Evolutionary conservation across 2,888 invertebrate species (phyloP).

Genomic region (Drosophila robusta): DNA sequence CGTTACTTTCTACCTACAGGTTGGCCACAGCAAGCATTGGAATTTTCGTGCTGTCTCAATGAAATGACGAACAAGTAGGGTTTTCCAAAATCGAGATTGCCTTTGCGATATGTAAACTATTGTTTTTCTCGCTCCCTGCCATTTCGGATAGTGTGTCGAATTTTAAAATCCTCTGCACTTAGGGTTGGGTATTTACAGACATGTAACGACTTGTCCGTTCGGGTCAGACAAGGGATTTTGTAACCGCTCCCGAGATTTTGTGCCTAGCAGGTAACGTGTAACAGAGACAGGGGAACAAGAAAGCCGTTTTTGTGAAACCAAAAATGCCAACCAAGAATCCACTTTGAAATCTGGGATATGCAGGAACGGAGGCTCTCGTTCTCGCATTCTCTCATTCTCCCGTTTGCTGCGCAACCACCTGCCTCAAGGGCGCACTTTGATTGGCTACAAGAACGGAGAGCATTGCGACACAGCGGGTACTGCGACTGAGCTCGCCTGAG

Average conservation of each 20-base stretch:
- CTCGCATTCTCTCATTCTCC: slow-evolving; percentile 9
- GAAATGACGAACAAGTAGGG: slow-evolving; percentile 66
- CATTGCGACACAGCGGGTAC: slow-evolving; percentile 17
- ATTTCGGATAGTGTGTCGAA: slow-evolving; percentile 71
- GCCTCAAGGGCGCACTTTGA: slow-evolving; percentile 54
- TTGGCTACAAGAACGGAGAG: slow-evolving; percentile 54
- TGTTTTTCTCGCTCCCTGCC: slow-evolving; percentile 48
- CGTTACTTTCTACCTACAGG: slow-evolving; percentile 66
- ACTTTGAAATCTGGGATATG: slow-evolving; percentile 47
- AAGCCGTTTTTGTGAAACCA: slow-evolving; percentile 32
- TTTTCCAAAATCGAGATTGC: slow-evolving; percentile 64
- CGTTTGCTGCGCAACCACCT: slow-evolving; percentile 64
- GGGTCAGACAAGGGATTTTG: slow-evolving; percentile 42
- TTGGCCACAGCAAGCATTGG: slow-evolving; percentile 43
- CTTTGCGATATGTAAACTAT: slow-evolving; percentile 54
- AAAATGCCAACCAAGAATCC: slow-evolving; percentile 44
- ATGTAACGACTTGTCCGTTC: slow-evolving; percentile 67
- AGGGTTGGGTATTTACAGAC: slow-evolving; percentile 58
- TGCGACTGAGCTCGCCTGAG: slow-evolving; percentile 27
- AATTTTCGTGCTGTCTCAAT: slow-evolving; percentile 53
- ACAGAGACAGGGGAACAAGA: slow-evolving; percentile 38
- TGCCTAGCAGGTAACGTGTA: slow-evolving; percentile 63
- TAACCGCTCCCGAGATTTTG: slow-evolving; percentile 39
- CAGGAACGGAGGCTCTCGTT: slow-evolving; percentile 5
- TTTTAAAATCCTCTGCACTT: slow-evolving; percentile 62